Evolutionary conservation across 2,797 vertebrate species (phyloP), one percentile per base, ranked within the genome.

Genomic region (Pipistrellus pipistrellus): DNA sequence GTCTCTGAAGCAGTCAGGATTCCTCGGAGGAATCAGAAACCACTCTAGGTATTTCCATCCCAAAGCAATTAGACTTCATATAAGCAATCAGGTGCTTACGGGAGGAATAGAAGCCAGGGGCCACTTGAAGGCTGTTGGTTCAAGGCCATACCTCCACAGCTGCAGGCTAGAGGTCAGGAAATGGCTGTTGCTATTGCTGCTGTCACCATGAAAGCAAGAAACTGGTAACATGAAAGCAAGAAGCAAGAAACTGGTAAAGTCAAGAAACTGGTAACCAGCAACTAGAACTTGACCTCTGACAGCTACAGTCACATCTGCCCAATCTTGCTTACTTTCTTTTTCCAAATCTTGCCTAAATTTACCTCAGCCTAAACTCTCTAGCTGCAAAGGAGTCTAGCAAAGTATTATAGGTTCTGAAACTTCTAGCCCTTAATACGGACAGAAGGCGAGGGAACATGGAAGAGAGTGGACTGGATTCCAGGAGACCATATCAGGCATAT

Each of bases 291-390:
- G 38, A 55, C 38, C 5, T 41, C 71, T n/a, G 62, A 69, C 15
- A 38, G 44, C 35, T 17, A 3, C 48, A 77, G 46, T 48, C 53
- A 48, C 7, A 41, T 59, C 59, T 75, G 35, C 35, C 48, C 35
- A 71, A 15, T 57, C 57, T 72, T 23, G 17, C 18, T 85, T 71
- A 46, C 9, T 81, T 85, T 35, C 15, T 93, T 25, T 30, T 82
- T 85, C 38, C 32, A n/a, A 23, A 51, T n/a, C 41, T 44, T 88
- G 83, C 46, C 13, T 55, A 30, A 68, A 8, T 64, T 30, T 80
- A 69, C 35, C 44, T 48, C 86, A 85, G 51, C 11, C 44, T 88
- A 38, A 78, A 87, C 55, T 91, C 27, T 87, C 30, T 95, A 91
- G 71, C 53, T 82, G 59, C 38, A 38, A 93, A 30, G 25, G 64